Base-by-base conservation (phyloP, 2,888 invertebrate genomes). In the Cheilosia variabilis region DNA sequence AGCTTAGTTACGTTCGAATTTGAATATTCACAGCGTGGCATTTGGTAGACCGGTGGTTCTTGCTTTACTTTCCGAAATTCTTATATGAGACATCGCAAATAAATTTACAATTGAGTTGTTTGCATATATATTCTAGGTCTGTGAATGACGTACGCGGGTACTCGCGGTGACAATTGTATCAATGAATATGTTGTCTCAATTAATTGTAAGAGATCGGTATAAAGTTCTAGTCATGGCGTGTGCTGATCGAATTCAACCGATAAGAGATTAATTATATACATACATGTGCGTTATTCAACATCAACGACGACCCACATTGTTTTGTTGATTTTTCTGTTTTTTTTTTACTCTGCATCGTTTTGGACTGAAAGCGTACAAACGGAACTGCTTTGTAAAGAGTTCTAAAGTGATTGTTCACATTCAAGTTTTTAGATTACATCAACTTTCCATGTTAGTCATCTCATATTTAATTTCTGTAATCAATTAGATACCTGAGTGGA, bases 381-480 rank as follows among this genome's bases (percentile, higher is more conserved):
- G 0, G 10, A 10, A 10, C 2, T 34, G 34, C 2, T 34, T 34
- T 34, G 34, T 10, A 37, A 13, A 37, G 1, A 10, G 13, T 37
- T 13, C 9, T 37, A 2, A 13, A 37, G 37, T 13, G 13, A 37
- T 37, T 31, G 31, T 31, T 31, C 31, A 31, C 9, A 31, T 31
- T 31, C 9, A 31, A 9, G 7, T 27, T 27, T 24, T 27, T 27
- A 27, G 27, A 5, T 27, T 27, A 27, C 27, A 27, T 5, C 5
- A 5, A 27, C 22, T 5, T 5, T 27, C 4, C 27, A 27, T 5
- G 22, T 1, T 22, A 27, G 27, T 7, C 7, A 31, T 31, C 31
- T 31, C 9, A 9, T 9, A 17, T 47, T 47, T 19, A 63, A 50
- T 50, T 50, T 19, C 6, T 34, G 34, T 47, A 34, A 63, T 63